Evolutionary conservation across 2,797 vertebrate species (phyloP).

Genomic region (Clarias pachynema): DNA sequence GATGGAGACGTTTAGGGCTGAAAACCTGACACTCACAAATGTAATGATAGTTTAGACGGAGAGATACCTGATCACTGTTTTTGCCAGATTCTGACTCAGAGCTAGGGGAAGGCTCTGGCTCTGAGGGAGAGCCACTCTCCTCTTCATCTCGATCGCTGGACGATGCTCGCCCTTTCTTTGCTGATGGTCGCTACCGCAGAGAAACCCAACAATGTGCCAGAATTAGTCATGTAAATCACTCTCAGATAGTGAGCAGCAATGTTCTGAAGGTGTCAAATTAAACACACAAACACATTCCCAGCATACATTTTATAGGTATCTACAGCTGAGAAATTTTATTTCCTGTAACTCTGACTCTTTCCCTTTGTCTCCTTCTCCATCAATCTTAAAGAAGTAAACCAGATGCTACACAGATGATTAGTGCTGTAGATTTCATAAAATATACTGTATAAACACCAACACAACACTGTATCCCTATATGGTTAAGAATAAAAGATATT

Average conservation of each 20-base stretch:
- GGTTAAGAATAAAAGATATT: background rate
- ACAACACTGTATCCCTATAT: background rate
- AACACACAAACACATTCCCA: too few species aligned
- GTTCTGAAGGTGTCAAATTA: background rate
- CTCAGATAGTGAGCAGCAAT: background rate
- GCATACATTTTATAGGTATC: too few species aligned
- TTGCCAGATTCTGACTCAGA: conserved; percentile 90
- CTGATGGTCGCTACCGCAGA: conserved; percentile 66
- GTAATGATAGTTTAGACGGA: background rate
- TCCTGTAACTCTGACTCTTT: too few species aligned
- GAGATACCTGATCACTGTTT: conserved; percentile 90
- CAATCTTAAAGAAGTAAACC: too few species aligned
- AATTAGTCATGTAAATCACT: background rate
- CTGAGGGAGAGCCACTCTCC: conserved; percentile 85
- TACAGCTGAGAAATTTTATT: too few species aligned
- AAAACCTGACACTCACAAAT: background rate
- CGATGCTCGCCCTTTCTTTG: conserved; percentile 83
- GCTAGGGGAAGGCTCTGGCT: conserved; percentile 87
- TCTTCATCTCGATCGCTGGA: conserved; percentile 85
- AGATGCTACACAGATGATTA: too few species aligned
- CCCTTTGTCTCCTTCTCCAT: too few species aligned
- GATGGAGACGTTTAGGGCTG: background rate
- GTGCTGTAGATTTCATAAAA: too few species aligned
- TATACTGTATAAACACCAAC: background rate
- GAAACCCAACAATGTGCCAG: background rate